phyloP scores from a whole-genome alignment of 2,797 vertebrate genomes.

The Babyrousa celebensis region DNA sequence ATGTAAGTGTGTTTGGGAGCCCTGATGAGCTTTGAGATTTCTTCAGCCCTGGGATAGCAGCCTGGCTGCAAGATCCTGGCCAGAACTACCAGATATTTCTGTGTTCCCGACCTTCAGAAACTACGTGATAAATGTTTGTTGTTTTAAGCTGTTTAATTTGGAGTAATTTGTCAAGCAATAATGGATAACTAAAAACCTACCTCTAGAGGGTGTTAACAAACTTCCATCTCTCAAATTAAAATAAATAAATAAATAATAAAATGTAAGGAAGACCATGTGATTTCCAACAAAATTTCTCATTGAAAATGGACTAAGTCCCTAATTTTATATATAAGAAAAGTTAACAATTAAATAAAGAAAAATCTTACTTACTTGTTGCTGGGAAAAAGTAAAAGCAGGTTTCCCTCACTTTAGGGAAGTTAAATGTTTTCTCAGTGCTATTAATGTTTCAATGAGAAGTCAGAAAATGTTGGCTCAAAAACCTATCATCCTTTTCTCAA shows the following conservation, averaged over 20 bases:
- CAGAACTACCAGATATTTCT: background rate
- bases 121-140: background rate
- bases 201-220: background rate
- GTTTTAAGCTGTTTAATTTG: background rate
- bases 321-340: background rate
- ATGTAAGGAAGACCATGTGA: background rate
- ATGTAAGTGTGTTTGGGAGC: background rate
- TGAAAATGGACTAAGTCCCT: background rate
- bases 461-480: background rate
- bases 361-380: background rate
- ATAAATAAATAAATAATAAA: background rate
- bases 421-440: background rate
- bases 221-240: slow-evolving; percentile 26
- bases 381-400: background rate
- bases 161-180: slow-evolving; percentile 4
- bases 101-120: background rate
- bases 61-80: background rate
- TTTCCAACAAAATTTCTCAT: background rate
- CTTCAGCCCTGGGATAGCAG: background rate
- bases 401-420: background rate
- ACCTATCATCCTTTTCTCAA: background rate
- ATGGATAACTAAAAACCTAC: background rate
- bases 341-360: background rate
- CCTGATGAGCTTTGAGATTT: background rate
- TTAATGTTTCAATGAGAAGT: slow-evolving; percentile 16